phyloP scores from a whole-genome alignment of 2,797 vertebrate species.

The Acipenser transmontanus region DNA sequence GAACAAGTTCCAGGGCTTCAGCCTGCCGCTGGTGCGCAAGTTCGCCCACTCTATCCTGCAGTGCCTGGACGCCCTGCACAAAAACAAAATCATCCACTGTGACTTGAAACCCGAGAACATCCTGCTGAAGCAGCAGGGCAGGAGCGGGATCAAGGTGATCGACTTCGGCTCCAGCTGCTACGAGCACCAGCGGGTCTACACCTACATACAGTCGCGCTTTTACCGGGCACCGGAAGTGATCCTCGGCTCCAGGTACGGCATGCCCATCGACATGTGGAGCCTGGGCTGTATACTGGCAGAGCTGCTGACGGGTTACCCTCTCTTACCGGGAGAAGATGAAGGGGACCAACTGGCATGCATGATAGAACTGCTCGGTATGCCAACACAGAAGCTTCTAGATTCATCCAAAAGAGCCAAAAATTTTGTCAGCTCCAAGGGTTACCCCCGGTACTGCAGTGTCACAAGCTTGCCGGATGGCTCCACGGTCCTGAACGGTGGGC shows the following conservation, averaged over 20 bases:
- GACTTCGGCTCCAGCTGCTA: constrained; percentile 98
- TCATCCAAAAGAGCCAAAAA: constrained; percentile 93
- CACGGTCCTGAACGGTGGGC: constrained; percentile 78
- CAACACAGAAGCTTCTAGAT: constrained; percentile 86
- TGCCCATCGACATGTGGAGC: constrained; percentile 99
- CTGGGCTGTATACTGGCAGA: constrained; percentile 96
- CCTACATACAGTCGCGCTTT: constrained; percentile 96
- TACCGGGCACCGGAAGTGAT: constrained; percentile 97
- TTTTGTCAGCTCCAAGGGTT: constrained; percentile 96
- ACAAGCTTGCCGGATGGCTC: constrained; percentile 85
- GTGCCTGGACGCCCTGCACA: constrained; percentile 94
- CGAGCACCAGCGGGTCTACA: constrained; percentile 96
- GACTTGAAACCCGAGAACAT: constrained; percentile 99
- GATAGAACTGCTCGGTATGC: constrained; percentile 93
- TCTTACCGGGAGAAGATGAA: constrained; percentile 95
- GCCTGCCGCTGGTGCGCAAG: constrained; percentile 94
- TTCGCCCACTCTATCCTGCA: constrained; percentile 96
- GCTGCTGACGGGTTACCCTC: constrained; percentile 89
- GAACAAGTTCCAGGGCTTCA: constrained; percentile 98
- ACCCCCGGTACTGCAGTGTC: constrained; percentile 90
- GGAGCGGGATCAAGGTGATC: constrained; percentile 97
- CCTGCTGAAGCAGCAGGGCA: constrained; percentile 92
- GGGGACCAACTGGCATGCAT: constrained; percentile 95
- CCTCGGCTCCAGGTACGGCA: constrained; percentile 91
- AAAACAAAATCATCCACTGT: constrained; percentile 98